phyloP scores from a whole-genome alignment of 1,140 invertebrate species.

The Muscidifurax raptorellus region DNA sequence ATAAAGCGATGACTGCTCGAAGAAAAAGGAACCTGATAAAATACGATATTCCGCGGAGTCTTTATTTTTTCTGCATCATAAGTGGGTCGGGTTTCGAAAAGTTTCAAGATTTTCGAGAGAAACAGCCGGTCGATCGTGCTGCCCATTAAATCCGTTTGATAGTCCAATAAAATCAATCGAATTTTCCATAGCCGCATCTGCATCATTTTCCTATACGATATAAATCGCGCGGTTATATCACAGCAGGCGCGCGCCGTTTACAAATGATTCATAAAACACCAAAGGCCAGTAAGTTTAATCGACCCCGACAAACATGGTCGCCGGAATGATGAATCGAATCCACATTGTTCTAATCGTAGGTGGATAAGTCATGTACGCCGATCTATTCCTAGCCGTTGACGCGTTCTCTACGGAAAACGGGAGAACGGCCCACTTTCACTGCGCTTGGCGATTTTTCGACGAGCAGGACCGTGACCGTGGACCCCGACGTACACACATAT shows the following conservation, averaged over 20 bases:
- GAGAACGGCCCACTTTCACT: conserved; percentile 41
- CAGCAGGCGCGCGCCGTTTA: neutral
- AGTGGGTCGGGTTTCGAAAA: conserved; percentile 3
- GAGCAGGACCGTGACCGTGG: conserved; percentile 39
- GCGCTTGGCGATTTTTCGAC: conserved; percentile 17
- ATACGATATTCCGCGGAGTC: neutral
- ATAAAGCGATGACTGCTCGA: neutral
- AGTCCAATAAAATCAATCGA: neutral
- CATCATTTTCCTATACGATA: neutral
- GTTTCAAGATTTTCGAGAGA: neutral
- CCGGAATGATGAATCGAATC: neutral
- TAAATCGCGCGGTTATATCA: neutral
- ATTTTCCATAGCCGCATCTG: neutral
- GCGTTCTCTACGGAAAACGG: neutral
- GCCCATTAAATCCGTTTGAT: neutral
- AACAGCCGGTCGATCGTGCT: no score
- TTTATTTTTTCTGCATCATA: neutral
- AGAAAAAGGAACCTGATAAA: neutral
- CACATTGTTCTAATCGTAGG: conserved; percentile 3
- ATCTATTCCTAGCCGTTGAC: conserved; percentile 1
- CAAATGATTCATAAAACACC: conserved; percentile 21
- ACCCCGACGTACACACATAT: neutral
- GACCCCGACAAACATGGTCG: neutral
- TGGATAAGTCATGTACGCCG: neutral
- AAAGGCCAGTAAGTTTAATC: neutral